Conservation (phyloP, 2,888 invertebrate species). For the Oscheius sp. region DNA sequence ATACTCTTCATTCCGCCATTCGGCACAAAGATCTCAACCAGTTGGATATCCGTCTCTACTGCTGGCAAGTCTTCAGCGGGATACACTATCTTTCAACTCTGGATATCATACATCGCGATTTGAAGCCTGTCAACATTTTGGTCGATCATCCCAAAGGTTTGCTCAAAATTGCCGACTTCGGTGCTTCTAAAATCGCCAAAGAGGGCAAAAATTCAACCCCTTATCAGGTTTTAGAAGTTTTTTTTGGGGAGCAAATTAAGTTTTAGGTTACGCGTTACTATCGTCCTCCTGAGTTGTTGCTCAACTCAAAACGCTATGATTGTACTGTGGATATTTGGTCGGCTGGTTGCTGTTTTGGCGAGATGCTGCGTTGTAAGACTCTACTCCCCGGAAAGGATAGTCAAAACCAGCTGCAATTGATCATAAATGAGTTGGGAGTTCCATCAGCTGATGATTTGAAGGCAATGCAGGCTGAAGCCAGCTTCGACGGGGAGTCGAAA, state of each 20-base stretch:
- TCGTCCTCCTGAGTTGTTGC: slow-evolving; percentile 59
- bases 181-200: slow-evolving; percentile 54
- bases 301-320: slow-evolving; percentile 45
- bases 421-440: slow-evolving; percentile 36
- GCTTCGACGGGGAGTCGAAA: neutral
- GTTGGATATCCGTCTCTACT: slow-evolving; percentile 56
- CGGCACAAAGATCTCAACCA: slow-evolving; percentile 35
- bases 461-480: slow-evolving; percentile 33
- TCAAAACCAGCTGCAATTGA: slow-evolving; percentile 40
- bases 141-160: slow-evolving; percentile 48
- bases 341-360: slow-evolving; percentile 57
- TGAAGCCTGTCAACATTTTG: slow-evolving; percentile 55
- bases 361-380: slow-evolving; percentile 47
- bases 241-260: neutral
- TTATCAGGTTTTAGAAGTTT: slow-evolving; percentile 42
- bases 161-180: slow-evolving; percentile 62
- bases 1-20: slow-evolving; percentile 39
- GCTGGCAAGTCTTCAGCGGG: slow-evolving; percentile 64
- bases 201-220: slow-evolving; percentile 43
- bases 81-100: slow-evolving; percentile 38
- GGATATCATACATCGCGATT: slow-evolving; percentile 44
- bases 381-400: slow-evolving; percentile 48
- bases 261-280: slow-evolving; percentile 61
- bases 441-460: slow-evolving; percentile 35
- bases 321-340: slow-evolving; percentile 57